A percentile compares a stretch with the other conserved stretches of the same genome.
Evolutionary conservation across 2,888 invertebrate genomes (phyloP).

Genomic region (Pegoplata infirma): DNA sequence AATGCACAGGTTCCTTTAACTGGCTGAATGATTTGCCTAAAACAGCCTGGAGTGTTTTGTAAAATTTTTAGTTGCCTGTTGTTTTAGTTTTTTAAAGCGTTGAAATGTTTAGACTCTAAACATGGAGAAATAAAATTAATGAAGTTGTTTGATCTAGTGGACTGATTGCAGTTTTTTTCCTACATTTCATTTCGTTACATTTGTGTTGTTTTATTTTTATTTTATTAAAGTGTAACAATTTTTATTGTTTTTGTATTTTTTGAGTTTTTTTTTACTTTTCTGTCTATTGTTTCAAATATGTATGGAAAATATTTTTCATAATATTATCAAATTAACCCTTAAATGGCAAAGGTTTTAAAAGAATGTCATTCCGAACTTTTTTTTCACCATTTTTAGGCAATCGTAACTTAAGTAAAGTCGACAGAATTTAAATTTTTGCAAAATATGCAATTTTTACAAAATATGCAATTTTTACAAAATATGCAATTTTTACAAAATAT

Average conservation of each 20-base stretch:
- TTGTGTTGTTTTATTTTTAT: too few species aligned
- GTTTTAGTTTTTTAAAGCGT: neutral
- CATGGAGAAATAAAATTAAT: constrained; percentile 30
- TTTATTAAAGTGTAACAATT: neutral
- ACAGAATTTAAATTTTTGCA: too few species aligned
- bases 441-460: too few species aligned
- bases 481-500: too few species aligned
- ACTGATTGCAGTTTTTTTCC: constrained; percentile 18
- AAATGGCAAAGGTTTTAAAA: too few species aligned
- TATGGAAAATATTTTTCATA: neutral
- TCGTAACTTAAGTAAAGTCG: too few species aligned
- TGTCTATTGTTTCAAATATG: too few species aligned
- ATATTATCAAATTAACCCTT: too few species aligned
- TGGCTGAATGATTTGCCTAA: neutral
- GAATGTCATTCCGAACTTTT: too few species aligned
- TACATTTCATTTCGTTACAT: too few species aligned
- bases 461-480: too few species aligned
- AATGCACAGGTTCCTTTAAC: neutral
- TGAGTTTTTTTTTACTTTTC: neutral
- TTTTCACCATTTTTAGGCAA: too few species aligned
- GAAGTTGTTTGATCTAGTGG: constrained; percentile 39
- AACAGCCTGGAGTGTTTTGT: neutral
- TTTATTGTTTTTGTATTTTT: neutral
- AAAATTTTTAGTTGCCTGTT: neutral
- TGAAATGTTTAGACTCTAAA: neutral